Base-by-base conservation (phyloP, 2,113 vertebrate species). In the Myrmophylax atrothorax region DNA sequence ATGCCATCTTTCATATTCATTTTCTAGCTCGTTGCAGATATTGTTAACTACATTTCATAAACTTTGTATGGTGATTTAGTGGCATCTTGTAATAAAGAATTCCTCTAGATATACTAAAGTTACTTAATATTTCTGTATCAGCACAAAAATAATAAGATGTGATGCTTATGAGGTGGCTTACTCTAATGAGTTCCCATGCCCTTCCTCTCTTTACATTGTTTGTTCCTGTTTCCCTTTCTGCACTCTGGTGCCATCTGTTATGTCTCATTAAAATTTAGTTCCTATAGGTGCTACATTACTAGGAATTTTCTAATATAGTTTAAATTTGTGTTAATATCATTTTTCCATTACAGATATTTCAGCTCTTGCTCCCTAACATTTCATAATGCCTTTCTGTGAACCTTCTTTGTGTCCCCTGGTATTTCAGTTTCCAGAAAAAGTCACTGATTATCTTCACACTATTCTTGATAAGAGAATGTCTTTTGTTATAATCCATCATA, bases 21-120 rank as follows among this genome's bases (percentile, higher is more conserved):
- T 76, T 68, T 73, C 18, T 69, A 66, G 18, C 35, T 88, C 16
- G 0, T 0, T 31, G 19, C 12, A 56, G 12, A 13, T 16, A 63
- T 33, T 22, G 4, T 22, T 58, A 75, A 38, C 13, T 35, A 26
- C 49, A 28, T 33, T 67, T 35, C 50, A 9, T 53, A 49, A 84
- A 68, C 10, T 81, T 72, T 52, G 7, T 11, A 31, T 11, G 26
- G 8, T 64, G 26, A 56, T 78, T 87, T 40, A 78, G 52, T 72
- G 24, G 52, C 72, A 78, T 75, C 29, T 52, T 68, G 33, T 81
- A 60, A 64, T 72, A 82, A 42, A 33, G 0, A 47, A 89, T 89
- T 64, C 12, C 15, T 95, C 38, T 56, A 59, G 52, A 31, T 47
- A 26, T 4, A 10, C 12, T 60, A 55, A 60, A 40, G 8, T 5